A percentile compares a stretch with the other conserved stretches of the same genome.
Conservation (phyloP, 2,888 invertebrate species). For the Drosophila lacicola region DNA sequence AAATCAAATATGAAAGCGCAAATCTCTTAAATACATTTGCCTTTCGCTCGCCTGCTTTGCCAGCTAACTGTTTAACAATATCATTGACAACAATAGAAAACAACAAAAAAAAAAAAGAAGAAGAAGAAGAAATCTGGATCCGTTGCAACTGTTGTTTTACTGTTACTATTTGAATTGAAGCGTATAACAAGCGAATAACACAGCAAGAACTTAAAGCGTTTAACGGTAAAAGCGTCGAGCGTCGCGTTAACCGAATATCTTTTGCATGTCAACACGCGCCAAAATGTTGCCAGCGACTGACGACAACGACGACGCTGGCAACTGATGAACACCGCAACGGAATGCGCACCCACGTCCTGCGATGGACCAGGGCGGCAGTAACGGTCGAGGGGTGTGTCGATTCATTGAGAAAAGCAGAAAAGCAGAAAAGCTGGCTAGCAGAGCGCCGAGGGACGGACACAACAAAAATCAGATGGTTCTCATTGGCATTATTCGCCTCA, state of each 20-base stretch:
- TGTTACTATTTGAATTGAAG: conserved; percentile 41
- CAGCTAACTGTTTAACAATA: conserved; percentile 19
- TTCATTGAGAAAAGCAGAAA: conserved; percentile 69
- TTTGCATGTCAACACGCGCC: conserved; percentile 85
- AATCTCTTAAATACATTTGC: conserved; percentile 49
- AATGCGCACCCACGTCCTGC: conserved; percentile 14
- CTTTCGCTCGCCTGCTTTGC: conserved; percentile 4
- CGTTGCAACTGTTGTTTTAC: conserved; percentile 21
- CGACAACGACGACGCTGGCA: conserved; percentile 48
- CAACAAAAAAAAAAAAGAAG: neutral
- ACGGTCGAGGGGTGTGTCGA: conserved; percentile 9
- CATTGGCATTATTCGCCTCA: conserved; percentile 54
- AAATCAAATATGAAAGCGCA: conserved; percentile 3
- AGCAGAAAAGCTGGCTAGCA: conserved; percentile 4
- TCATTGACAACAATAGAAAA: conserved; percentile 10
- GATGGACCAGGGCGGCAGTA: neutral
- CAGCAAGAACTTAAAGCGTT: conserved; percentile 65
- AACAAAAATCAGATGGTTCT: conserved; percentile 78
- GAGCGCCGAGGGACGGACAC: conserved; percentile 35
- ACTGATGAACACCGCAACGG: conserved; percentile 37
- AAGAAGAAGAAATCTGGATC: neutral
- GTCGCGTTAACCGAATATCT: conserved; percentile 73
- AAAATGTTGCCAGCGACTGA: conserved; percentile 85
- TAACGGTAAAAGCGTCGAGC: conserved; percentile 75
- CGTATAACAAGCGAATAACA: conserved; percentile 53